Evolutionary conservation across 1,140 invertebrate genomes (phyloP), one percentile per base, ranked within the genome.

Genomic region (Dendroctonus valens): DNA sequence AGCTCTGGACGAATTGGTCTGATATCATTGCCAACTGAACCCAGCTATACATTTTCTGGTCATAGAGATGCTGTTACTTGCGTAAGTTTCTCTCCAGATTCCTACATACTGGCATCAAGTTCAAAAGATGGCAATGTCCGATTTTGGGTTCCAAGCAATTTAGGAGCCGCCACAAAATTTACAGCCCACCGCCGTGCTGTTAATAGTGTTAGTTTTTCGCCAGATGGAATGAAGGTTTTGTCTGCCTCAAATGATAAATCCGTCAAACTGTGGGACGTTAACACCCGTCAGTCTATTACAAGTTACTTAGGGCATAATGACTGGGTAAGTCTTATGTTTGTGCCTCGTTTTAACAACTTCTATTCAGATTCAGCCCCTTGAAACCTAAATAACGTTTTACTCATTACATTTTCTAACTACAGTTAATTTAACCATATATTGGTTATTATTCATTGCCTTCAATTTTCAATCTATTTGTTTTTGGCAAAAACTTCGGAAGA

Each of bases 171-270:
- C 2, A 78, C 83, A 9, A 88, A 91, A 75, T 94, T 95, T 76
- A 86, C 86, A 79, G 88, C 91, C 14, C 93, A 96, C 79, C 85
- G 83, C 49, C 85, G 86, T 61, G 84, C 89, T 41, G 91, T 96
- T 2, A 82, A 91, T 51, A 90, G 88, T 65, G 87, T 96, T 2
- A 83, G 89, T 69, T 96, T 95, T 75, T 91, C 88, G 74, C 82
- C 84, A n/a, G 89, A 92, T 80, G 89, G 89, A 0, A 76, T 80
- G 38, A 85, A 86, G 78, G 82, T 89, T 79, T 75, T 92, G 12
- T 94, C 92, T 53, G 87, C 90, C 15, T 94, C 93, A 3, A 91
- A 95, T 83, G 94, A 96, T 74, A 96, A 96, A 84, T 87, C 86
- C 57, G 79, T 94, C 65, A 96, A 92, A 81, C 74, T 86, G 57